These are phyloP conservation scores for Heterocephalus glaber DNA, from an alignment of 2,113 vertebrate species.

Conservation along the genomic window DNA sequence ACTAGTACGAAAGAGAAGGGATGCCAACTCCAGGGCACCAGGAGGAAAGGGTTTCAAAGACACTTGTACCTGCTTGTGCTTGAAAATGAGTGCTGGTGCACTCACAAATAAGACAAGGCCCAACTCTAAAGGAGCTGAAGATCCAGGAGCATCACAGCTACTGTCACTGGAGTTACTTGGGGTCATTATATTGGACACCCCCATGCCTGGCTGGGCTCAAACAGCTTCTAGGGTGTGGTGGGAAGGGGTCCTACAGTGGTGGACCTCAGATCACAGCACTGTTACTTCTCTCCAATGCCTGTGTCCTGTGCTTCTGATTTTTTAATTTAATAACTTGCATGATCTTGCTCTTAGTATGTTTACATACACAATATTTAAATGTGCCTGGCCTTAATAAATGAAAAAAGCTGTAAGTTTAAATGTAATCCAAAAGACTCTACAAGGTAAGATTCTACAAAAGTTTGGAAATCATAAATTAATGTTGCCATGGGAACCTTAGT, in stretches of 20 bases:
- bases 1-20: fast-evolving
- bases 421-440: constrained; percentile 20
- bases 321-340: not conserved
- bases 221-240: not conserved
- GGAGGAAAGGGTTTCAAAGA: not conserved
- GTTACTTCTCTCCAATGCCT: not conserved
- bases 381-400: constrained; percentile 15
- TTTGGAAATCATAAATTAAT: constrained; percentile 41
- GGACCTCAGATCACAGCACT: not conserved
- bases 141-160: not conserved
- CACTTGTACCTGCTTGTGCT: not conserved
- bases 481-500: constrained; percentile 36
- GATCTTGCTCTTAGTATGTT: not conserved
- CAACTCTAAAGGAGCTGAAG: not conserved
- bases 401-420: constrained; percentile 57
- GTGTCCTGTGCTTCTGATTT: not conserved
- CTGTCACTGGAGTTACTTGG: no score
- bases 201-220: not conserved
- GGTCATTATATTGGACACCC: not conserved
- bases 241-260: not conserved
- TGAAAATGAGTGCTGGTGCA: not conserved
- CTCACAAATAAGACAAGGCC: not conserved
- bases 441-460: constrained; percentile 55
- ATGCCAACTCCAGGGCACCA: not conserved
- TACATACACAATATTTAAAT: not conserved